A percentile compares a stretch with the other conserved stretches of the same genome.
Evolutionary conservation across 2,888 invertebrate genomes (phyloP).

Genomic region (Netelia inedita): DNA sequence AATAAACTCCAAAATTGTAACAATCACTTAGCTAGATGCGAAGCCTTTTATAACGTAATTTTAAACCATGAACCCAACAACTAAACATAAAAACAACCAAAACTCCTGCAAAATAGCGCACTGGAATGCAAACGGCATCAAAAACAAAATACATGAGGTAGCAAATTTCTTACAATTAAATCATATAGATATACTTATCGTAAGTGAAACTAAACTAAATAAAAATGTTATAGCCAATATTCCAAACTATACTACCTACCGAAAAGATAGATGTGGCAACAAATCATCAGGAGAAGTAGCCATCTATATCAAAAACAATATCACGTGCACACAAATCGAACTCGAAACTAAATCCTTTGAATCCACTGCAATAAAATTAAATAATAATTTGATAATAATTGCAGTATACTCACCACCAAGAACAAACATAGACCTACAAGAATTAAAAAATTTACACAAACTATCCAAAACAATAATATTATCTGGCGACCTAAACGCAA

Average conservation of each 20-base stretch:
- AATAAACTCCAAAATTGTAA: not conserved
- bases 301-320: slow-evolving; percentile 13
- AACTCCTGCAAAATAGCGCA: not conserved
- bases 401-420: slow-evolving; percentile 43
- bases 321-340: slow-evolving; percentile 6
- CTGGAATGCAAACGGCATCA: slow-evolving; percentile 42
- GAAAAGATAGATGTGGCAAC: slow-evolving; percentile 30
- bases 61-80: slow-evolving; percentile 18
- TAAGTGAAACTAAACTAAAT: slow-evolving; percentile 41
- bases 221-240: slow-evolving; percentile 15
- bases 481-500: slow-evolving; percentile 36
- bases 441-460: slow-evolving; percentile 25
- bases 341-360: not conserved
- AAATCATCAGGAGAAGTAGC: slow-evolving; percentile 16
- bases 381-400: not conserved
- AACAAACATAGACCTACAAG: slow-evolving; percentile 48
- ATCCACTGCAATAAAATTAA: slow-evolving; percentile 5
- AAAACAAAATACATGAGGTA: slow-evolving; percentile 2
- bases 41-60: slow-evolving; percentile 10
- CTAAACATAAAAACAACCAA: no score
- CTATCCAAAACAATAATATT: not conserved
- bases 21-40: not conserved
- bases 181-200: slow-evolving; percentile 10
- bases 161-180: not conserved
- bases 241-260: not conserved